Conservation (phyloP, 2,113 vertebrate species). For the Nipponia nippon region DNA sequence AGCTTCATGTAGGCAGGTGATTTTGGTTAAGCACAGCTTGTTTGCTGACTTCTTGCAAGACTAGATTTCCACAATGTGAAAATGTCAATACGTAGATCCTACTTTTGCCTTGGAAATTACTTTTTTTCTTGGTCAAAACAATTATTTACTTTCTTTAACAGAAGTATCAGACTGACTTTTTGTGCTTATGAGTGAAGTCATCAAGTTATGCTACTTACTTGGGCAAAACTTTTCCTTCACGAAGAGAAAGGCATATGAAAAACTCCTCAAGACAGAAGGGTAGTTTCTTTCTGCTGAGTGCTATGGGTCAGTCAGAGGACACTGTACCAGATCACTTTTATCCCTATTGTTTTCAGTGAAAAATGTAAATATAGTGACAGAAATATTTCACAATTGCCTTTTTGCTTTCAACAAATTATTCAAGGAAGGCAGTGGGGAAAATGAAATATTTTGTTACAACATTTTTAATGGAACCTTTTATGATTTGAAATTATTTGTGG, state of each 20-base stretch:
- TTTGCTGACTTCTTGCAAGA: slow-evolving; percentile 14
- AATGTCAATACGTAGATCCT: background rate
- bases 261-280: background rate
- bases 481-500: background rate
- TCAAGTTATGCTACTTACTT: background rate
- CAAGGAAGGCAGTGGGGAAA: accelerated
- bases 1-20: background rate
- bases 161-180: background rate
- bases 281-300: background rate
- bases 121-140: background rate
- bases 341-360: background rate
- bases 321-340: background rate
- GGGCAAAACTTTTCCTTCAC: background rate
- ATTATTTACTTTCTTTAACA: background rate
- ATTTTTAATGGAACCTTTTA: background rate
- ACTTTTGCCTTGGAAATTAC: background rate
- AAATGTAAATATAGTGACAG: background rate
- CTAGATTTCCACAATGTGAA: background rate
- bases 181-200: background rate
- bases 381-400: background rate
- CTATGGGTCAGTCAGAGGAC: background rate
- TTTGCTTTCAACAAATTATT: background rate
- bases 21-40: background rate
- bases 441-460: background rate
- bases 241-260: background rate